These are phyloP conservation scores for Drosophila borborema DNA, from an alignment of 2,888 invertebrate species.

Conservation along the genomic window DNA sequence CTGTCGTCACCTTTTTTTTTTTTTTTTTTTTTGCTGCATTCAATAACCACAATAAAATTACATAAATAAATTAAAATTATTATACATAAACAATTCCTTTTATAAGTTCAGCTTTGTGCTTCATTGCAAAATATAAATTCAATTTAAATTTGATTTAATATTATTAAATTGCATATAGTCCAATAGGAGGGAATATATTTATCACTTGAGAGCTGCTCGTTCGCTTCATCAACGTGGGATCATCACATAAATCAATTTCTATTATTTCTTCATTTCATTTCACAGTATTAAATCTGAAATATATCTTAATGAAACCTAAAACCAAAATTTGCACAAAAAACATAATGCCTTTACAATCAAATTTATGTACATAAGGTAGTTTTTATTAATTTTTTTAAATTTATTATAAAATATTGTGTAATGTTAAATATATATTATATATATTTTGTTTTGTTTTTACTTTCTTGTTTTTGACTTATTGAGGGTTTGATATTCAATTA, in stretches of 20 bases:
- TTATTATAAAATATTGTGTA: conserved; percentile 28
- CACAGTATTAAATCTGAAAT: background rate
- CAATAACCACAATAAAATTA: background rate
- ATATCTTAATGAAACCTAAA: background rate
- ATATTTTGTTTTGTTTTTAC: conserved; percentile 9
- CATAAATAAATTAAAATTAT: background rate
- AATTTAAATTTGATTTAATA: no score
- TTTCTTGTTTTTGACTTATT: conserved; percentile 6
- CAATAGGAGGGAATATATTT: background rate
- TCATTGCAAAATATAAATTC: no score
- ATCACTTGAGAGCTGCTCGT: background rate
- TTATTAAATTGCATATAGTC: no score
- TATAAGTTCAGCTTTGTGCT: background rate
- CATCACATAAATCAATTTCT: background rate
- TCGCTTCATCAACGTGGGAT: no score
- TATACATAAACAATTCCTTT: background rate
- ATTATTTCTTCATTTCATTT: background rate
- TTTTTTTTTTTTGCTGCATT: background rate
- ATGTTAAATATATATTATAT: conserved; percentile 17
- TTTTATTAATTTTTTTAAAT: conserved; percentile 20
- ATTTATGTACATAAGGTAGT: conserved; percentile 26
- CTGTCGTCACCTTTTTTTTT: background rate
- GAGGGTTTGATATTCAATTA: conserved; percentile 19
- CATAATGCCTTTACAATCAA: background rate
- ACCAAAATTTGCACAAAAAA: background rate